Conservation (phyloP, 2,888 invertebrate species). For the Odontomyia ornata region DNA sequence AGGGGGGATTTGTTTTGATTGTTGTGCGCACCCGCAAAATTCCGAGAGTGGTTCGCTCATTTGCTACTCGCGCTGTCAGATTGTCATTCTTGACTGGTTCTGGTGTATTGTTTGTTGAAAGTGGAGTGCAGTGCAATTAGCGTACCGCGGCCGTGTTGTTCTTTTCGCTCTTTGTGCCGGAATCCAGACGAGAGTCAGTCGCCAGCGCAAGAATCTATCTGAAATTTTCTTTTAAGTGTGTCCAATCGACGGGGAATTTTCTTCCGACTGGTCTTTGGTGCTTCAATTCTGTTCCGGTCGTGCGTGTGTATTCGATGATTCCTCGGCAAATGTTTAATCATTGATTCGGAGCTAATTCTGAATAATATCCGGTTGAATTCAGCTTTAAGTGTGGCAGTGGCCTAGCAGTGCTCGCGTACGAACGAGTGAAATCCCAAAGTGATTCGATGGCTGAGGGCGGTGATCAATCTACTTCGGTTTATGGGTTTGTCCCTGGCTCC, state of each 20-base stretch:
- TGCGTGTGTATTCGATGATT: background rate
- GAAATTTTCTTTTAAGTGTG: background rate
- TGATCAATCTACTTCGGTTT: conserved; percentile 57
- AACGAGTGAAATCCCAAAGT: background rate
- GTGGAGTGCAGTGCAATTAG: background rate
- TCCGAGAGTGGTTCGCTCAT: background rate
- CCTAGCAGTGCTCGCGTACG: too few species aligned
- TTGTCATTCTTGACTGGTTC: background rate
- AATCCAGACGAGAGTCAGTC: background rate
- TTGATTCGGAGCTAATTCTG: background rate
- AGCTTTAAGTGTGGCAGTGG: background rate
- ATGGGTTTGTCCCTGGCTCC: conserved; percentile 58
- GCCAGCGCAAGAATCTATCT: background rate
- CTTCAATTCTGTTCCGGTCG: background rate
- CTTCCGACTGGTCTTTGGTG: background rate
- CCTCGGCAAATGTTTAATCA: background rate
- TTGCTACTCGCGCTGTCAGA: background rate
- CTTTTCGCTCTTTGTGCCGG: background rate
- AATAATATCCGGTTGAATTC: background rate
- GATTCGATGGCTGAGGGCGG: conserved; percentile 54
- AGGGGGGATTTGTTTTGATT: background rate
- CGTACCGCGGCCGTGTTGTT: background rate
- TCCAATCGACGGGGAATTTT: background rate
- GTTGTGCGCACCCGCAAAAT: background rate
- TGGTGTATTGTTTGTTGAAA: background rate